Base-by-base conservation (phyloP, 2,113 vertebrate species). In the Neodon shergylaensis region DNA sequence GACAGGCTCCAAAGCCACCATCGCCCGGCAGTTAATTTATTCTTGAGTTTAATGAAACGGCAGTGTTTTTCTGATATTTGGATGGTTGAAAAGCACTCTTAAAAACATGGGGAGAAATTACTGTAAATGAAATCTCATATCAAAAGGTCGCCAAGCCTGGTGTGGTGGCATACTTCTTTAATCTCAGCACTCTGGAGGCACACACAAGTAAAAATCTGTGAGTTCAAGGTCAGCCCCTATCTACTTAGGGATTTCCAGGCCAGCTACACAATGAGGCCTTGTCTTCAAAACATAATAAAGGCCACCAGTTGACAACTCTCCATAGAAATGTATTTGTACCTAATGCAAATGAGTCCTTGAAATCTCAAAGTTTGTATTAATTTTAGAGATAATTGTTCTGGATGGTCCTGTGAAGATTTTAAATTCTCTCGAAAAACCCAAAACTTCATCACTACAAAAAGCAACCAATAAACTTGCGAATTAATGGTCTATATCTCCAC, bases 381-480 rank as follows among this genome's bases (percentile, higher is more conserved):
- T 68, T 92, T 79, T 52, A 13, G 13, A 66, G 63, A 17, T 90
- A 78, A 93, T 72, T 95, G 52, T 88, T 39, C n/a, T 73, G 42
- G 47, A 88, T 92, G 17, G 21, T 92, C 82, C 68, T 89, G 11
- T 83, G 72, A 96, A 91, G 33, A 92, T 92, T 96, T 95, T 39
- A 92, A 92, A 95, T 79, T 92, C 47, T 93, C 74, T 39, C 73
- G 33, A 79, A 84, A 85, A 86, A 28, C 2, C 26, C 58, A 95
- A 90, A 90, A 70, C 21, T 87, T 90, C 52, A 49, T 90, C 63
- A 88, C 42, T 85, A 88, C 12, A 82, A 52, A 61, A 95, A 10
- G 26, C 28, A 95, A 79, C 74, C 44, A 90, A 73, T 42, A 72
- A 72, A 49, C 65, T 54, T 26, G 65, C n/a, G 68, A 66, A 66